phyloP scores from a whole-genome alignment of 2,113 vertebrate species.

The Sclerurus mexicanus region DNA sequence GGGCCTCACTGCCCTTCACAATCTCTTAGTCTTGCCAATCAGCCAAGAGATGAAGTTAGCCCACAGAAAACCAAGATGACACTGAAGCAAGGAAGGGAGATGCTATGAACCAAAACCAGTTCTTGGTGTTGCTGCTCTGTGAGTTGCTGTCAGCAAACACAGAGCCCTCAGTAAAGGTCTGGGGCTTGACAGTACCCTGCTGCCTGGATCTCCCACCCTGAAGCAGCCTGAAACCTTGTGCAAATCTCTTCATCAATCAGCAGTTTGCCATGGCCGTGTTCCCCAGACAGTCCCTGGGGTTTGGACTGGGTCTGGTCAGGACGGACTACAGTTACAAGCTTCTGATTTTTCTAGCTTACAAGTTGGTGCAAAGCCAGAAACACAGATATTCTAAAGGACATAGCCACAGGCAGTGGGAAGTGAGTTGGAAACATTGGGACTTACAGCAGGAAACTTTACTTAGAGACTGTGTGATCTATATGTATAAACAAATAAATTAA shows the following conservation, averaged over 20 bases:
- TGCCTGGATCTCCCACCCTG: not conserved
- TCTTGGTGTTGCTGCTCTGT: rapidly evolving
- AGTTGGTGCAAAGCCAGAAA: not conserved
- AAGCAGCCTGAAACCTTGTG: not conserved
- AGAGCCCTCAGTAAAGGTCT: rapidly evolving
- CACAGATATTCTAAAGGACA: not conserved
- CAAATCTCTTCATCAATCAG: not conserved
- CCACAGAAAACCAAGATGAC: not conserved
- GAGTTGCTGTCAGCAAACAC: rapidly evolving
- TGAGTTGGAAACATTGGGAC: not conserved
- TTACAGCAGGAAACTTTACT: not conserved
- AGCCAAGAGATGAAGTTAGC: not conserved
- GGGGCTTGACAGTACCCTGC: rapidly evolving
- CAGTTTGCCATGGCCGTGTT: not conserved
- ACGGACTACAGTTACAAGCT: not conserved
- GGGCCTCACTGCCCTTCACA: not conserved
- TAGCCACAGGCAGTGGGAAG: not conserved
- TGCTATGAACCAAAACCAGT: not conserved
- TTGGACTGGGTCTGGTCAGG: not conserved
- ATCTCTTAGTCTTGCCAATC: not conserved
- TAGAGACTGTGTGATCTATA: not conserved
- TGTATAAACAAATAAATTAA: constrained; percentile 6
- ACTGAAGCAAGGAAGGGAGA: not conserved
- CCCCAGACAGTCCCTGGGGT: not conserved
- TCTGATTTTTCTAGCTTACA: not conserved